These are phyloP conservation scores for Rhorus exstirpatorius DNA, from an alignment of 2,888 invertebrate species.

Conservation along the genomic window DNA sequence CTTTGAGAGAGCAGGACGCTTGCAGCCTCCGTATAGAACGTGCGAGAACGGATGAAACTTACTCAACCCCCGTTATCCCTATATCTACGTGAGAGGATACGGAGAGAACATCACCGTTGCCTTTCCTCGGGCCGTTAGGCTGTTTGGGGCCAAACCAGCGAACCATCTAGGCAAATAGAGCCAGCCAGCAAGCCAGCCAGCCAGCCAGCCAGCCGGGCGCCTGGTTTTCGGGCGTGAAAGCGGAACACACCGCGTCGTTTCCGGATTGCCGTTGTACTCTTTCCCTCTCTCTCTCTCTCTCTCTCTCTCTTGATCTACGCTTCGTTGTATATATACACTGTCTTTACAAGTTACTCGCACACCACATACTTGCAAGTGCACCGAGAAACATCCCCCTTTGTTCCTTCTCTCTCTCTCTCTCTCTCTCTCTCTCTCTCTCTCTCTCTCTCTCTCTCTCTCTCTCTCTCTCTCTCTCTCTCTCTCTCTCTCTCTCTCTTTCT, in stretches of 20 bases:
- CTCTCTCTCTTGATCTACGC: conserved; percentile 18
- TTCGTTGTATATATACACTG: conserved; percentile 39
- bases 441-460: background rate
- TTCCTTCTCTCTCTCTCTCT: conserved; percentile 2
- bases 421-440: background rate
- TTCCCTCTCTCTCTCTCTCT: conserved; percentile 9
- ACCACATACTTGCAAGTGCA: conserved; percentile 38
- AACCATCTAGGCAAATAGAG: conserved; percentile 63
- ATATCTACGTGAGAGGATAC: conserved; percentile 34
- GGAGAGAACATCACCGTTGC: conserved; percentile 41
- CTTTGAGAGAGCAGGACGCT: conserved; percentile 19
- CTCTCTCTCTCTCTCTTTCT: conserved; percentile 1
- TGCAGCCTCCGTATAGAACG: too few relatives aligned
- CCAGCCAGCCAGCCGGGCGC: conserved; percentile 69
- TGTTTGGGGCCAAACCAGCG: conserved; percentile 59
- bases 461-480: background rate
- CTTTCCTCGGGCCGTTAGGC: conserved; percentile 44
- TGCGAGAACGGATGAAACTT: conserved; percentile 74
- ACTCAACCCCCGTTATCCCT: conserved; percentile 62
- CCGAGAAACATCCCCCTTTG: conserved; percentile 24
- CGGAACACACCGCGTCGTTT: conserved; percentile 70
- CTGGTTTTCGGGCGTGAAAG: conserved; percentile 71
- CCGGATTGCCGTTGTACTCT: conserved; percentile 64
- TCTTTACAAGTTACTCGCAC: conserved; percentile 57
- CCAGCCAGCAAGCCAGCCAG: conserved; percentile 66